A percentile compares a stretch with the other conserved stretches of the same genome.
Conservation (phyloP, 1,140 invertebrate genomes). For the Anastrepha ludens region DNA sequence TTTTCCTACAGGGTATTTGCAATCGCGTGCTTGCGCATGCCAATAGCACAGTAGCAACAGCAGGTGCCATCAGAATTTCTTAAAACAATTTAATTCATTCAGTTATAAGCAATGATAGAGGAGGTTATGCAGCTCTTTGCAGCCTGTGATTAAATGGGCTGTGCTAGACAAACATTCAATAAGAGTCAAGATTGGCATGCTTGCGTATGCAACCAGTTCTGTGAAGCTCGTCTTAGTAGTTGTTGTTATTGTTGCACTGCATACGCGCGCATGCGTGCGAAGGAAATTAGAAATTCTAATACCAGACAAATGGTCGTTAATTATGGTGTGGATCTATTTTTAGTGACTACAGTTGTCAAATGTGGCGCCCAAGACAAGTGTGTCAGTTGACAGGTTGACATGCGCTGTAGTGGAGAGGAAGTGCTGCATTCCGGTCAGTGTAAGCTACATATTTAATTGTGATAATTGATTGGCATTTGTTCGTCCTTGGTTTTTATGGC, state of each 20-base stretch:
- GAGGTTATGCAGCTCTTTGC: not conserved
- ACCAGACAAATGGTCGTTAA: constrained; percentile 46
- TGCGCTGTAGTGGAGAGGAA: not conserved
- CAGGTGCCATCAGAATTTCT: constrained; percentile 52
- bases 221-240: too few relatives aligned
- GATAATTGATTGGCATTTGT: not conserved
- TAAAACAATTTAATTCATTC: constrained; percentile 53
- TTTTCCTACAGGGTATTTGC: not conserved
- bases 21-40: constrained; percentile 37
- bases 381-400: constrained; percentile 35
- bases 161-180: constrained; percentile 21
- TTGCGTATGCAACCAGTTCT: not conserved
- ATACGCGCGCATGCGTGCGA: constrained; percentile 16
- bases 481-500: not conserved
- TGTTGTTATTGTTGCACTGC: not conserved
- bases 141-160: constrained; percentile 39
- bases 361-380: constrained; percentile 44
- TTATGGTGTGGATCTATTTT: constrained; percentile 26
- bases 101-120: constrained; percentile 46
- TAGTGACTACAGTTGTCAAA: constrained; percentile 17
- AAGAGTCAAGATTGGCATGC: too few relatives aligned
- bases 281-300: constrained; percentile 51
- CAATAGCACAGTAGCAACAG: constrained; percentile 40
- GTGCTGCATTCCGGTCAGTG: not conserved
- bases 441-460: not conserved